Base-by-base conservation (phyloP, 2,797 vertebrate species). In the Sitta carolinensis region DNA sequence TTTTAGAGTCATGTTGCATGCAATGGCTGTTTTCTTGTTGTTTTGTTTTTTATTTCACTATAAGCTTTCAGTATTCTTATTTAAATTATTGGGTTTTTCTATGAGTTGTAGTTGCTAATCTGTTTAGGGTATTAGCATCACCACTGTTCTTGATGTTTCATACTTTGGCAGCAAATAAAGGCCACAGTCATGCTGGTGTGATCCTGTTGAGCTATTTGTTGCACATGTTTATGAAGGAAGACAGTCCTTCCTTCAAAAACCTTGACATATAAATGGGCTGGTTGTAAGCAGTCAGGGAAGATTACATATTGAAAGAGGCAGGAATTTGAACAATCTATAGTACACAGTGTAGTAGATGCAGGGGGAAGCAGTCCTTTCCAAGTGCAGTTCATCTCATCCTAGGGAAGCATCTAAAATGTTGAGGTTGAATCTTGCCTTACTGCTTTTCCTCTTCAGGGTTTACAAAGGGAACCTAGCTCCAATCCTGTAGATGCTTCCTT, bases 31-130 rank as follows among this genome's bases (percentile, higher is more conserved):
- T 30, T 52, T 48, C 29, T 47, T n/a, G 12, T 69, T 68, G 11
- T 21, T 17, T 34, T 11, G 3, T 14, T 27, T 17, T 16, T 13
- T 36, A 10, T 55, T 61, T 57, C 6, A 1, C 4, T 1, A 34
- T 58, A 36, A 25, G 3, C 18, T 92, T 80, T 54, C 43, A 34
- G 1, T 74, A 30, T 54, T 89, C 32, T 84, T 89, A 26, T 10
- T 89, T 63, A 85, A 74, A 86, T 55, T 2, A 16, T 22, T 79
- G 19, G 16, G 1, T 3, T 10, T 62, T 93, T 66, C n/a, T 48
- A 26, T 48, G 16, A 36, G 32, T 51, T 85, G 43, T 74, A 84
- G 40, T 51, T 91, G 80, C 52, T 83, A 23, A 66, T 66, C 27
- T 62, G 8, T 79, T 87, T 23, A 82, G 30, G 26, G 3, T n/a